These are phyloP conservation scores for Coccyzus lansbergi DNA, from an alignment of 2,797 vertebrate species.

Conservation along the genomic window DNA sequence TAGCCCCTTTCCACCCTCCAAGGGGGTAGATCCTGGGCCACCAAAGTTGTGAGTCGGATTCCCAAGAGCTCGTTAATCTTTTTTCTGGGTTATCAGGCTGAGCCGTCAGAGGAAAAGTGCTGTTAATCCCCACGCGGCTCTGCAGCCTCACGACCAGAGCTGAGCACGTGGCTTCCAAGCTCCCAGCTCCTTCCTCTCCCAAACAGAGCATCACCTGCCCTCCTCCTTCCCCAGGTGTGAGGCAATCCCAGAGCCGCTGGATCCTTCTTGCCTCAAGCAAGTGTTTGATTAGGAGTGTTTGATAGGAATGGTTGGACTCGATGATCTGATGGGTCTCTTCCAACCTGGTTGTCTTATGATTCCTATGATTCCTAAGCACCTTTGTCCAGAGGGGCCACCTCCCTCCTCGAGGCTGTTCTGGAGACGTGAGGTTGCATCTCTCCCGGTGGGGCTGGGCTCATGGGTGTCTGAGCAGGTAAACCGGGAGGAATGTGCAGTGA, in stretches of 20 bases:
- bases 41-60: not conserved
- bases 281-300: no score
- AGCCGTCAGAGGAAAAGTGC: not conserved
- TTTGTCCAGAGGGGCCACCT: not conserved
- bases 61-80: not conserved
- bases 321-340: no score
- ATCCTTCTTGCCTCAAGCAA: not conserved
- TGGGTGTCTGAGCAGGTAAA: not conserved
- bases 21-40: not conserved
- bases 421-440: not conserved
- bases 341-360: no score
- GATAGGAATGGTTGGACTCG: no score
- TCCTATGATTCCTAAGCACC: no score
- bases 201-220: not conserved
- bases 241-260: not conserved
- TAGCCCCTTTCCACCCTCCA: not conserved
- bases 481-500: slow-evolving; percentile 17
- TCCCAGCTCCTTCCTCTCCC: fast-evolving
- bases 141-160: not conserved
- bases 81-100: fast-evolving
- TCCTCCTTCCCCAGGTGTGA: not conserved
- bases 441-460: not conserved
- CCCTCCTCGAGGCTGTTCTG: fast-evolving
- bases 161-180: fast-evolving
- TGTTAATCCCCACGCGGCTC: not conserved